phyloP scores from a whole-genome alignment of 2,797 vertebrate genomes.

The Scleropages formosus region DNA sequence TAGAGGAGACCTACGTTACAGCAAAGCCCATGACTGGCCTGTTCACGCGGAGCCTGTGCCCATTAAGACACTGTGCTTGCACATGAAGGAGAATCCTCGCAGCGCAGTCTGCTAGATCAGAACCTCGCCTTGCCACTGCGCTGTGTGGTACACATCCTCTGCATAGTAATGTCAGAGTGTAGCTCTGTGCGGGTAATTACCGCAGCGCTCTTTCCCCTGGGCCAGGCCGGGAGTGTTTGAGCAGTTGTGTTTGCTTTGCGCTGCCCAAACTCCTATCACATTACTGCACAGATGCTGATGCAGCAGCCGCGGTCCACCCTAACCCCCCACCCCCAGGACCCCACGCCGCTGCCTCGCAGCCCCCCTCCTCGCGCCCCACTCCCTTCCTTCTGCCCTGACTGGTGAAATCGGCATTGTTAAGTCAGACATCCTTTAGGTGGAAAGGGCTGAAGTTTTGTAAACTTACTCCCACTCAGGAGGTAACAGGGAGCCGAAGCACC shows the following conservation, averaged over 20 bases:
- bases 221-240: conserved; percentile 60
- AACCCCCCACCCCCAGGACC: conserved; percentile 22
- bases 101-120: conserved; percentile 38
- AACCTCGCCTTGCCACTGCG: neutral
- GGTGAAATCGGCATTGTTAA: conserved; percentile 31
- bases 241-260: conserved; percentile 74
- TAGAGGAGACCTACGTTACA: conserved; percentile 60
- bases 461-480: conserved; percentile 1
- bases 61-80: conserved; percentile 65
- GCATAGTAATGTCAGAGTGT: conserved; percentile 42
- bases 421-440: neutral
- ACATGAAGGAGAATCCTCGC: conserved; percentile 46
- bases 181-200: conserved; percentile 51
- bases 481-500: neutral
- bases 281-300: conserved; percentile 78
- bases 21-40: conserved; percentile 29
- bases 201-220: conserved; percentile 46
- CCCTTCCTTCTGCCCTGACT: conserved; percentile 16
- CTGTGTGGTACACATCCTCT: neutral
- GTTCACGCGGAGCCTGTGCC: conserved; percentile 9
- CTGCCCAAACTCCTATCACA: conserved; percentile 64
- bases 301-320: conserved; percentile 56
- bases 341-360: conserved; percentile 19
- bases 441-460: neutral
- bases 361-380: neutral